Percentiles rank a stretch among this genome's conserved stretches.
These are phyloP conservation scores for Haliclona indistincta DNA, from an alignment of 37 sponge, comb jelly and placozoan genomes.

Conservation along the genomic window DNA sequence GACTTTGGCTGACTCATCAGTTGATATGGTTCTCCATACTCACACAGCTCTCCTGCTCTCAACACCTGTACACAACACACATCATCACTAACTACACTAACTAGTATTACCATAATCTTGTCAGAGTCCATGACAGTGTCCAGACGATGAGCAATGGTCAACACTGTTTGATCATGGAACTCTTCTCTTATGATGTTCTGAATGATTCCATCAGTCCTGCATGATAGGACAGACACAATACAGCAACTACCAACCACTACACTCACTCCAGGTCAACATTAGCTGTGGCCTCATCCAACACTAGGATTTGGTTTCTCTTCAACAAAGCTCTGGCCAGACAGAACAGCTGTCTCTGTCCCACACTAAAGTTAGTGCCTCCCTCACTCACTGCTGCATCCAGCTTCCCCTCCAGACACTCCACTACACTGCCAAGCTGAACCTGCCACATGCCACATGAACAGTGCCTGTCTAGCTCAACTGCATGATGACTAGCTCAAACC, in stretches of 20 bases:
- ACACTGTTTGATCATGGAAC: slow-evolving; percentile 78
- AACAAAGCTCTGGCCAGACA: too few relatives aligned
- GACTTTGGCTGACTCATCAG: slow-evolving; percentile 39
- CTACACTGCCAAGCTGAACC: too few relatives aligned
- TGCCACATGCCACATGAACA: too few relatives aligned
- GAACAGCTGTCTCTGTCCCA: too few relatives aligned
- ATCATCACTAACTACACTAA: background rate
- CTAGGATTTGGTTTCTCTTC: too few relatives aligned
- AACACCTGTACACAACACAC: slow-evolving; percentile 24
- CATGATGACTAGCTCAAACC: too few relatives aligned
- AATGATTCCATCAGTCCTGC: slow-evolving; percentile 86
- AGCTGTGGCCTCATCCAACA: slow-evolving; percentile 89
- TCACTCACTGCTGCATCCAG: too few relatives aligned
- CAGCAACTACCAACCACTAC: too few relatives aligned
- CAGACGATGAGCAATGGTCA: slow-evolving; percentile 90
- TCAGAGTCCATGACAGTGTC: slow-evolving; percentile 92
- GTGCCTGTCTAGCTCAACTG: too few relatives aligned
- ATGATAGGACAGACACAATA: too few relatives aligned
- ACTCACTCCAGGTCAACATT: slow-evolving; percentile 81
- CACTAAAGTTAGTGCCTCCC: too few relatives aligned
- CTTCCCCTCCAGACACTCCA: too few relatives aligned
- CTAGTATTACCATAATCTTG: slow-evolving; percentile 60
- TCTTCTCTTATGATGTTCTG: slow-evolving; percentile 69
- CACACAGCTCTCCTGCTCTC: slow-evolving; percentile 35
- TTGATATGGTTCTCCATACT: slow-evolving; percentile 39